Evolutionary conservation across 1,140 invertebrate species (phyloP).

Genomic region (Campoletis sonorensis): DNA sequence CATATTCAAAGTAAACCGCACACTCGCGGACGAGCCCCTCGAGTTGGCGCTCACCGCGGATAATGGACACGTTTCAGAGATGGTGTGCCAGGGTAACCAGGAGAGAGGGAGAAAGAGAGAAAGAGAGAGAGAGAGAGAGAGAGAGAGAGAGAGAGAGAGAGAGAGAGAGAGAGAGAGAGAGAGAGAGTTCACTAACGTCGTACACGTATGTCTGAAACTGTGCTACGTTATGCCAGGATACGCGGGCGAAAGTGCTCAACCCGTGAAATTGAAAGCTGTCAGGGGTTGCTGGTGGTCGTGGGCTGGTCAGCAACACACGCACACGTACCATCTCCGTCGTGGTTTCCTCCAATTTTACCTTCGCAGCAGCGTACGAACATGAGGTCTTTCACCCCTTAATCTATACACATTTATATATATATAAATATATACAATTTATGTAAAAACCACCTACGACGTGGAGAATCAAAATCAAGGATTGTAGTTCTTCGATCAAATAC

Average conservation of each 20-base stretch:
- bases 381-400: background rate
- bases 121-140: slow-evolving; percentile 1
- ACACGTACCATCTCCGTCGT: slow-evolving; percentile 2
- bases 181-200: slow-evolving; percentile 18
- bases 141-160: slow-evolving; percentile 14
- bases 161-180: slow-evolving; percentile 24
- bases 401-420: background rate
- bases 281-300: slow-evolving; percentile 41
- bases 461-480: background rate
- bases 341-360: slow-evolving; percentile 54
- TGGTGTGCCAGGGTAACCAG: background rate
- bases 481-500: background rate
- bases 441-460: background rate
- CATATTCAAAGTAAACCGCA: background rate
- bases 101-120: slow-evolving; percentile 3
- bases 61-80: slow-evolving; percentile 41
- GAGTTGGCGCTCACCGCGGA: slow-evolving; percentile 32
- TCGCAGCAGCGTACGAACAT: slow-evolving; percentile 43
- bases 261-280: slow-evolving; percentile 58
- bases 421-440: background rate
- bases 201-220: slow-evolving; percentile 3
- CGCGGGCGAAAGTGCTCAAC: slow-evolving; percentile 47
- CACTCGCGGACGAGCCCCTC: slow-evolving; percentile 23
- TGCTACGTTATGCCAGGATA: background rate
- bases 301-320: slow-evolving; percentile 25